These are phyloP conservation scores for Periparus ater DNA, from an alignment of 2,797 vertebrate genomes.

Conservation along the genomic window DNA sequence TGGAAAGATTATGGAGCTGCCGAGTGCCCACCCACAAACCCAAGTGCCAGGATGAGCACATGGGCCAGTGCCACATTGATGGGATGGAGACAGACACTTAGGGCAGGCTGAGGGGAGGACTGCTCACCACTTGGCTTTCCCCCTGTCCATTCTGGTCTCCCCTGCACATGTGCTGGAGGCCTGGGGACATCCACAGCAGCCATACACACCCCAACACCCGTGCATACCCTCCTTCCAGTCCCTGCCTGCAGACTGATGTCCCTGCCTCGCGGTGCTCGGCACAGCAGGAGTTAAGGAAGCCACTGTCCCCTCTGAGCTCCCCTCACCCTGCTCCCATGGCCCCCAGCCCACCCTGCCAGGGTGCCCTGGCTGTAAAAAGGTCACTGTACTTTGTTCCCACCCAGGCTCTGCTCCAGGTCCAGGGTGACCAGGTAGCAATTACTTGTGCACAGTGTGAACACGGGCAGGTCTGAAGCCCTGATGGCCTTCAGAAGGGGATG, in stretches of 20 bases:
- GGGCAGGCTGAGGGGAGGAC: neutral
- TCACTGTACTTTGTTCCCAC: neutral
- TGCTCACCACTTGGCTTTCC: neutral
- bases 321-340: neutral
- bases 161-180: neutral
- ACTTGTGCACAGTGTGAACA: neutral
- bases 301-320: accelerated
- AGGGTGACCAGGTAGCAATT: neutral
- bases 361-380: neutral
- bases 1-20: neutral
- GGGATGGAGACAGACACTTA: neutral
- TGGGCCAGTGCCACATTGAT: accelerated
- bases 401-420: neutral
- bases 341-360: neutral
- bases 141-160: neutral
- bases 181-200: neutral
- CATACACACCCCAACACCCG: neutral
- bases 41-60: neutral
- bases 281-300: neutral
- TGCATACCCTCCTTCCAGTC: accelerated
- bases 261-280: neutral
- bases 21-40: neutral
- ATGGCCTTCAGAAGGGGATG: neutral
- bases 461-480: neutral
- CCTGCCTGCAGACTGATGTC: neutral